These are phyloP conservation scores for Myopa tessellatipennis DNA, from an alignment of 2,888 invertebrate species.

Conservation along the genomic window DNA sequence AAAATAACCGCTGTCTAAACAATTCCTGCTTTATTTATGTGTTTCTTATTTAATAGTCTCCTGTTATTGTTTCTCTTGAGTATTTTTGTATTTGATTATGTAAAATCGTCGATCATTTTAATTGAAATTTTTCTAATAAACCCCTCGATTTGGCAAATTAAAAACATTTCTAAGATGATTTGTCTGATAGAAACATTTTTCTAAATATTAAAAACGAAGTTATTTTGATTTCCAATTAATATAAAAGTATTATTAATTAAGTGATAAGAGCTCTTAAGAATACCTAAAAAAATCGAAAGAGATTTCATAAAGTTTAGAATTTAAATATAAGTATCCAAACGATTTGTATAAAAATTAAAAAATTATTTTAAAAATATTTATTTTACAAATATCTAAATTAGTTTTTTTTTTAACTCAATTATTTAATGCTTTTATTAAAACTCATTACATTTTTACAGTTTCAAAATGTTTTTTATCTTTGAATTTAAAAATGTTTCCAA, in stretches of 20 bases:
- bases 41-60: slow-evolving; percentile 50
- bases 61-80: slow-evolving; percentile 48
- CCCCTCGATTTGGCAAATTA: slow-evolving; percentile 59
- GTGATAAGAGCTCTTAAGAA: not conserved
- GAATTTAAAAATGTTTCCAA: too few species aligned
- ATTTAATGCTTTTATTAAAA: too few species aligned
- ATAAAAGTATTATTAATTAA: slow-evolving; percentile 8
- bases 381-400: too few species aligned
- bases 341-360: not conserved
- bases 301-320: not conserved
- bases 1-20: slow-evolving; percentile 38
- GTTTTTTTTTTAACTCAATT: too few species aligned
- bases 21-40: slow-evolving; percentile 32
- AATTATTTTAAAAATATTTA: too few species aligned
- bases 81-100: slow-evolving; percentile 26
- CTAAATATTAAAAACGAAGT: too few species aligned
- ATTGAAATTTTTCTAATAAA: not conserved
- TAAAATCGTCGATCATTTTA: not conserved
- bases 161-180: slow-evolving; percentile 48
- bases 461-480: too few species aligned
- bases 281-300: not conserved
- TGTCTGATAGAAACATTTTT: too few species aligned
- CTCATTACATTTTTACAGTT: too few species aligned
- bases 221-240: not conserved
- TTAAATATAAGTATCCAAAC: slow-evolving; percentile 2